Conservation (phyloP, 2,113 vertebrate genomes). For the Leptodactylus fuscus region DNA sequence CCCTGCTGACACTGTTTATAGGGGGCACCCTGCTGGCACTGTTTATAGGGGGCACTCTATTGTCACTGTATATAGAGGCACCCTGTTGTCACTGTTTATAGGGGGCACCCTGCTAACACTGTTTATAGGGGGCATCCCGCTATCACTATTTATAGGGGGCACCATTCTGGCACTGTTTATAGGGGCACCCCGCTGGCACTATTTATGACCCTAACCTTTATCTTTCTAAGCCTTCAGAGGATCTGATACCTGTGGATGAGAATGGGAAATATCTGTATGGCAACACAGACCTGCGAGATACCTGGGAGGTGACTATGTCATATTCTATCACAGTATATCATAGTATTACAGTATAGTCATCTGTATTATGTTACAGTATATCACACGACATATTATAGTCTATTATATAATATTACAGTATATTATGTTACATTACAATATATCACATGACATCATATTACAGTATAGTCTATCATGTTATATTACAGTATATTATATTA, state of each 20-base stretch:
- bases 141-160: neutral
- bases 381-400: no score
- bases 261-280: conserved; percentile 74
- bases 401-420: no score
- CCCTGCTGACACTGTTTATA: neutral
- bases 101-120: neutral
- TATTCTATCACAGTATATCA: neutral
- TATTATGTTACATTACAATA: no score
- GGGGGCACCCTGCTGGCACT: neutral
- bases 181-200: neutral
- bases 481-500: no score
- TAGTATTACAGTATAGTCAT: no score
- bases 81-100: neutral
- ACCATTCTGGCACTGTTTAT: neutral
- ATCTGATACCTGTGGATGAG: conserved; percentile 61
- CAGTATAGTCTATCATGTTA: no score
- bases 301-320: conserved; percentile 76
- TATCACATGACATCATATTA: no score
- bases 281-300: conserved; percentile 77
- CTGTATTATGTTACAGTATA: no score
- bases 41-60: neutral
- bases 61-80: neutral
- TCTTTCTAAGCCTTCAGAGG: conserved; percentile 22
- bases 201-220: neutral
- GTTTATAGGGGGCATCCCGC: neutral